These are phyloP conservation scores for Apamea epomidion DNA, from an alignment of 2,888 invertebrate species.

Conservation along the genomic window DNA sequence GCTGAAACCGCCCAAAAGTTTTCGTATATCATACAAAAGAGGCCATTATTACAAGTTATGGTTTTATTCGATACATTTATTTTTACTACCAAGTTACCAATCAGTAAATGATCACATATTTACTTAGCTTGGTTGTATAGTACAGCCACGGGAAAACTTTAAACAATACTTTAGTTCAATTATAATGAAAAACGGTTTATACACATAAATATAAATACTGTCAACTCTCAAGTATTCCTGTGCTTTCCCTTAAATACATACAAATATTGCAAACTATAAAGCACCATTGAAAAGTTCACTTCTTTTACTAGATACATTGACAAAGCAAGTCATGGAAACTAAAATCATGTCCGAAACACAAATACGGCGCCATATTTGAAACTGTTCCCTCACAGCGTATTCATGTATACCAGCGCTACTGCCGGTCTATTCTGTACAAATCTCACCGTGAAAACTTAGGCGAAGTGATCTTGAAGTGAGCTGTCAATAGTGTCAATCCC, in stretches of 20 bases:
- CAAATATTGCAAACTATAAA: not conserved
- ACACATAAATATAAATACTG: too few species aligned
- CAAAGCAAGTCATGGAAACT: slow-evolving; percentile 13
- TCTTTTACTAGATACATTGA: not conserved
- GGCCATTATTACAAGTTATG: slow-evolving; percentile 12
- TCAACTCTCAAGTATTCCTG: too few species aligned
- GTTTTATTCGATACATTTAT: slow-evolving; percentile 10
- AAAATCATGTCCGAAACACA: too few species aligned
- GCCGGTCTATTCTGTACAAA: not conserved
- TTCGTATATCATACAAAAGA: slow-evolving; percentile 28
- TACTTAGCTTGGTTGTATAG: not conserved
- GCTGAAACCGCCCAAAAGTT: slow-evolving; percentile 14
- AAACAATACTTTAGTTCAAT: too few species aligned
- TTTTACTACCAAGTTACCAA: slow-evolving; percentile 1
- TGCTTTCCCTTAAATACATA: not conserved
- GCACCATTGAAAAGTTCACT: not conserved
- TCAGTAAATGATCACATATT: not conserved
- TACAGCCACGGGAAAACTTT: too few species aligned
- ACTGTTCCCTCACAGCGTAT: too few species aligned
- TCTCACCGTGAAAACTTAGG: too few species aligned
- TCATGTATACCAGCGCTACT: not conserved
- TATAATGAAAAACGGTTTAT: too few species aligned
- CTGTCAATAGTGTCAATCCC: too few species aligned
- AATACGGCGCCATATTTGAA: too few species aligned
- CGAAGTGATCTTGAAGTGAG: too few species aligned